Conservation (phyloP, 2,797 vertebrate genomes). For the Sebastiscus albofasciatus region DNA sequence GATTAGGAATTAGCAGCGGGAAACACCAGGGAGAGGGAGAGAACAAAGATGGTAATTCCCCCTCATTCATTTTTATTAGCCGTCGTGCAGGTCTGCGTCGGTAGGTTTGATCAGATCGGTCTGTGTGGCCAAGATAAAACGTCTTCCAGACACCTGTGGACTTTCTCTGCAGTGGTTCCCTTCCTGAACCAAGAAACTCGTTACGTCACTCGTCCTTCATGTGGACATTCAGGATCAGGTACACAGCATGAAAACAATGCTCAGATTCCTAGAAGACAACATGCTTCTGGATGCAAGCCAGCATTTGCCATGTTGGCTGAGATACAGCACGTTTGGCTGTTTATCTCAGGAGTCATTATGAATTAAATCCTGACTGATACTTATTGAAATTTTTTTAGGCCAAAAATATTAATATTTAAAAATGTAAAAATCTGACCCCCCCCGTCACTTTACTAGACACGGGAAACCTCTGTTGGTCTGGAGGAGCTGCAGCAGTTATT, state of each 20-base stretch:
- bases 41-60: slow-evolving; percentile 66
- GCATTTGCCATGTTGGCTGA: neutral
- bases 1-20: slow-evolving; percentile 62
- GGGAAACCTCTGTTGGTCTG: too few species aligned
- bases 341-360: neutral
- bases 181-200: neutral
- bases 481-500: too few species aligned
- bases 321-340: neutral
- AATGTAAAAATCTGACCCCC: neutral
- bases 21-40: slow-evolving; percentile 54
- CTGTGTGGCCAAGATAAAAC: slow-evolving; percentile 29
- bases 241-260: neutral
- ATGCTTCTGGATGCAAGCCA: neutral
- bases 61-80: slow-evolving; percentile 37
- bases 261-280: neutral
- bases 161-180: neutral
- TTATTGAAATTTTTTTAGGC: neutral
- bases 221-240: neutral
- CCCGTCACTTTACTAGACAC: too few species aligned
- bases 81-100: neutral
- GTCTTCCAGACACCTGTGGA: neutral
- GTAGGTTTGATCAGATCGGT: slow-evolving; percentile 38
- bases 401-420: neutral
- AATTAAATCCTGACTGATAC: neutral
- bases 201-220: neutral